These are phyloP conservation scores for Drosophila aff. DNA, from an alignment of 1,140 invertebrate species.

Conservation along the genomic window DNA sequence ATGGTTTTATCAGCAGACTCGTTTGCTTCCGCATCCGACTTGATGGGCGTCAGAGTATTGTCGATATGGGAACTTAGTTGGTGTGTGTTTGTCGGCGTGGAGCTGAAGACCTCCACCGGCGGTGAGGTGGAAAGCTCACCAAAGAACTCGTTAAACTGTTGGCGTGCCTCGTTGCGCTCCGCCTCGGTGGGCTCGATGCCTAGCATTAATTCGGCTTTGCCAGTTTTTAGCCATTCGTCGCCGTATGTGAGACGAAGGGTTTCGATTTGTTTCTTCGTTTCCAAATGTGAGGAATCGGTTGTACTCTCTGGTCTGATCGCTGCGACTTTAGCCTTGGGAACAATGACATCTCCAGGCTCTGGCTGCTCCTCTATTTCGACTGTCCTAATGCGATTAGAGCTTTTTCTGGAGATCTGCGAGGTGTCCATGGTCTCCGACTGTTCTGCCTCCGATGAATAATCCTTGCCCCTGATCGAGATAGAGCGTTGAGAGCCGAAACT, in stretches of 20 bases:
- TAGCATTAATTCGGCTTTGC: slow-evolving; percentile 86
- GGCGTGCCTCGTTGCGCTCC: slow-evolving; percentile 49
- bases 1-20: slow-evolving; percentile 33
- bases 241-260: slow-evolving; percentile 87
- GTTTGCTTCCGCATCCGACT: slow-evolving; percentile 14
- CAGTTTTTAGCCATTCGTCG: slow-evolving; percentile 87
- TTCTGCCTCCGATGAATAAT: slow-evolving; percentile 47
- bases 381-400: slow-evolving; percentile 59
- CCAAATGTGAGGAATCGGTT: slow-evolving; percentile 84
- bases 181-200: slow-evolving; percentile 74
- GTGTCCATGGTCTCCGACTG: slow-evolving; percentile 15
- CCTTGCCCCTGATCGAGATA: slow-evolving; percentile 44
- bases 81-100: slow-evolving; percentile 49
- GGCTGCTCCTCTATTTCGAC: slow-evolving; percentile 65
- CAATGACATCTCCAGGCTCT: background rate
- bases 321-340: background rate
- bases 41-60: slow-evolving; percentile 50
- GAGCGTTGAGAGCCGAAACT: slow-evolving; percentile 73
- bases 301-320: background rate
- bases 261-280: slow-evolving; percentile 88
- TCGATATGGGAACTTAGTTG: slow-evolving; percentile 15
- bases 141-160: slow-evolving; percentile 68
- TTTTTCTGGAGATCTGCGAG: slow-evolving; percentile 2
- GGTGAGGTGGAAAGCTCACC: slow-evolving; percentile 49
- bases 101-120: slow-evolving; percentile 22